Conservation (phyloP, 30 jellyfish, hydroid and myxozoan genomes). For the Mastigias papua region DNA sequence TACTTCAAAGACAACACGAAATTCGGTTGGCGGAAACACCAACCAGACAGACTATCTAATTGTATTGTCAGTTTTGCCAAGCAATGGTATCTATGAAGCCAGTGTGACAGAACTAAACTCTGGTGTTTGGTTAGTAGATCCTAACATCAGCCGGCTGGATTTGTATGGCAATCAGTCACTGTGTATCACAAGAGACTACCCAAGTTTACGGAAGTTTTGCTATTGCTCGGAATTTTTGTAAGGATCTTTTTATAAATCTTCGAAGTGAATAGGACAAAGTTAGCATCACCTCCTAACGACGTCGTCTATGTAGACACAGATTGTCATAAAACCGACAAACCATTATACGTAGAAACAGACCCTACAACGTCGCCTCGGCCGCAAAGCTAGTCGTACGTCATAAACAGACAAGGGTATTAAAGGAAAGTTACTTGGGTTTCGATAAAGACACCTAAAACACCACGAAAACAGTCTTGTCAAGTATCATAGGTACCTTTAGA, state of each 20-base stretch:
- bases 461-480: no score
- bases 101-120: slow-evolving; percentile 17
- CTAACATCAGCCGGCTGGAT: slow-evolving; percentile 71
- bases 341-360: no score
- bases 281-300: background rate
- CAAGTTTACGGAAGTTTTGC: slow-evolving; percentile 72
- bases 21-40: background rate
- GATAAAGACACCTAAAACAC: no score
- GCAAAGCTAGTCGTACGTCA: no score
- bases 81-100: slow-evolving; percentile 69
- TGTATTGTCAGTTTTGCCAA: slow-evolving; percentile 58
- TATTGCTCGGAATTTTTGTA: slow-evolving; percentile 19
- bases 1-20: background rate
- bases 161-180: slow-evolving; percentile 69
- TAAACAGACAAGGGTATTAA: no score
- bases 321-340: no score
- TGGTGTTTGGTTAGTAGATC: slow-evolving; percentile 13
- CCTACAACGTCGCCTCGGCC: no score
- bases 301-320: no score
- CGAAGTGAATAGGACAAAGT: background rate
- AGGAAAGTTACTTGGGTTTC: no score
- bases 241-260: background rate
- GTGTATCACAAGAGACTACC: slow-evolving; percentile 42
- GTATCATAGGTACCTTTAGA: no score
- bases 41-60: slow-evolving; percentile 31